A percentile compares a stretch with the other conserved stretches of the same genome.
Evolutionary conservation across 2,113 vertebrate genomes (phyloP).

Genomic region (Crypturellus undulatus): DNA sequence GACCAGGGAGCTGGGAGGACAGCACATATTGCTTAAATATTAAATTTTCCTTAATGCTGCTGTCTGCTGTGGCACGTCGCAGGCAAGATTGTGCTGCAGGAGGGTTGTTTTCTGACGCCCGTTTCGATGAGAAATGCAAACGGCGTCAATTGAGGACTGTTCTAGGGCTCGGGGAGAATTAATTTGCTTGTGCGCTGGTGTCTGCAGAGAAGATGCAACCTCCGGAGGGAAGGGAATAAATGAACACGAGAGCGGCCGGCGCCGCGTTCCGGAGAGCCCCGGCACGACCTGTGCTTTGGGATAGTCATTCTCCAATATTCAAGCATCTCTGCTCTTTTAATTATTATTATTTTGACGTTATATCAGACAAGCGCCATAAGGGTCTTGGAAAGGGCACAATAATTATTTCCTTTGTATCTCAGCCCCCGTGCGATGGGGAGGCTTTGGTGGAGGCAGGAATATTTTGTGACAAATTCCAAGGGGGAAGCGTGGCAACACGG

Average conservation of each 20-base stretch:
- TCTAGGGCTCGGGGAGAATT: neutral
- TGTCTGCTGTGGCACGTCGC: neutral
- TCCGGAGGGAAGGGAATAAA: conserved; percentile 37
- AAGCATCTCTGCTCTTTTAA: conserved; percentile 62
- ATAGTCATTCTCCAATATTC: conserved; percentile 50
- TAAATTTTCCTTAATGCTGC: neutral
- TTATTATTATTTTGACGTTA: conserved; percentile 66
- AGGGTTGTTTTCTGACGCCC: neutral
- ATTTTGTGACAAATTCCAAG: conserved; percentile 52
- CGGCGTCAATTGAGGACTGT: neutral
- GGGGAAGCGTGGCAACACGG: conserved; percentile 65
- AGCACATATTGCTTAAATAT: neutral
- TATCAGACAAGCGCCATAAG: conserved; percentile 56
- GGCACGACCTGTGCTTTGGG: conserved; percentile 26
- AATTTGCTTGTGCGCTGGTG: conserved; percentile 35
- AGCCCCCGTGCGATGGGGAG: conserved; percentile 17
- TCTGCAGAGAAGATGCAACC: conserved; percentile 13
- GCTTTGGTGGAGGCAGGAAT: conserved; percentile 41
- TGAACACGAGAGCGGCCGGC: no score
- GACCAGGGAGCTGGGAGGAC: neutral
- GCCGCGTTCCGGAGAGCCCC: no score
- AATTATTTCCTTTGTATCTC: conserved; percentile 60
- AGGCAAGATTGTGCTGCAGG: neutral
- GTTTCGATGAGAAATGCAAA: no score
- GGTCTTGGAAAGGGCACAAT: conserved; percentile 64